Base-by-base conservation (phyloP, 1,140 invertebrate species). In the Meloidogyne floridensis region DNA sequence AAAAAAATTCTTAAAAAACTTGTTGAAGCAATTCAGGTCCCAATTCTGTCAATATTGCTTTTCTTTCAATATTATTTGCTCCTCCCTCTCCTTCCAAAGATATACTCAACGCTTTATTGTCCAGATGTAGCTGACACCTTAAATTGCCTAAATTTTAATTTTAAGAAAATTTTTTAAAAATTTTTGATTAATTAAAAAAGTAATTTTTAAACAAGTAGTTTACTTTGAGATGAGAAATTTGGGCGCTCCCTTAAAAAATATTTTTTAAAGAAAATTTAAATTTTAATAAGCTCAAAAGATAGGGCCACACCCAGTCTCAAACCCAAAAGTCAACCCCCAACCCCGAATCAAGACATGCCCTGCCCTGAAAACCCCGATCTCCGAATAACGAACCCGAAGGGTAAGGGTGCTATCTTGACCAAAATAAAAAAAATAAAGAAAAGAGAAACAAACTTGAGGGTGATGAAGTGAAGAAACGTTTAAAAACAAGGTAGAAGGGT, bases 201-300 rank as follows among this genome's bases (percentile, higher is more conserved):
- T 56, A 7, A 77, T 80, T 42, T n/a, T 43, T 53, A 43, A 69
- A 20, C 81, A 54, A 76, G 9, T 80, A 43, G 4, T 47, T 47
- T n/a, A 81, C 80, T 47, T 3, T 54, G 59, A 59, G 54, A 76
- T 80, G 32, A 56, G 72, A 47, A 80, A 80, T 20, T 81, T 80
- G 2, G 72, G 18, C 20, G 76, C 59, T 47, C 77, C 77, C 77
- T 79, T 9, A 59, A 77, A 47, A 20, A 47, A 56, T 56, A 5
- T 59, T 15, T 15, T 5, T 59, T 59, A 5, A 3, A 15, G 11
- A 15, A 65, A n/a, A 65, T 6, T 7, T 65, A 32, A 32, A 32
- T 65, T n/a, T n/a, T 11, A n/a, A 65, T n/a, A n/a, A 32, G 32
- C 32, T 32, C 32, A 32, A 32, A 32, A 32, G 32, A 32, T 32